These are phyloP conservation scores for Eriosoma lanigerum DNA, from an alignment of 1,140 invertebrate species.

Conservation along the genomic window DNA sequence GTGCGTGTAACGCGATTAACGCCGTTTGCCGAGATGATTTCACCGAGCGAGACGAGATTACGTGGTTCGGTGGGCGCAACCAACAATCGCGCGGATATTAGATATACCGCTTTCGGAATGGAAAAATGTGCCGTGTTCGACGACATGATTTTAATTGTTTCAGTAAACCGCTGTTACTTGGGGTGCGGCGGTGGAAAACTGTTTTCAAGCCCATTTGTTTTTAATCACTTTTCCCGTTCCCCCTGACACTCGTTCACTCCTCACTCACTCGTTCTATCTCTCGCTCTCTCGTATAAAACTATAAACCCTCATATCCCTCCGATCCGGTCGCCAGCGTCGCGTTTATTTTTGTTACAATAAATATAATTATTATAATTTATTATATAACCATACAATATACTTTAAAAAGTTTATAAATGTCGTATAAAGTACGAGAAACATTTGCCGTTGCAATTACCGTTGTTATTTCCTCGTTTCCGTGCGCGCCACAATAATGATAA, in stretches of 20 bases:
- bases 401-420: slow-evolving; percentile 30
- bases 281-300: too few relatives aligned
- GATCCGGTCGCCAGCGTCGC: too few relatives aligned
- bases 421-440: neutral
- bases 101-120: neutral
- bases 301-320: too few relatives aligned
- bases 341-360: slow-evolving; percentile 30
- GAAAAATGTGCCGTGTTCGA: neutral
- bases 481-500: neutral
- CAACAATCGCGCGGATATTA: neutral
- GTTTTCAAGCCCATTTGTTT: slow-evolving; percentile 45
- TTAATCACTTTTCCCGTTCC: slow-evolving; percentile 43
- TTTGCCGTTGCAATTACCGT: slow-evolving; percentile 37
- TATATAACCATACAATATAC: neutral
- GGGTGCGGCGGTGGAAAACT: slow-evolving; percentile 3
- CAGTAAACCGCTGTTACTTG: neutral
- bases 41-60: too few relatives aligned
- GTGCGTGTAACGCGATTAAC: too few relatives aligned
- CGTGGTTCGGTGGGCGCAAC: too few relatives aligned
- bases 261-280: too few relatives aligned
- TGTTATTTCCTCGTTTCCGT: slow-evolving; percentile 33
- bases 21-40: too few relatives aligned
- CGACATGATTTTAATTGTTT: slow-evolving; percentile 25
- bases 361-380: too few relatives aligned
- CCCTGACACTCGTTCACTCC: too few relatives aligned